A percentile compares a stretch with the other conserved stretches of the same genome.
Conservation (phyloP, 2,888 invertebrate species). For the Nezara viridula region DNA sequence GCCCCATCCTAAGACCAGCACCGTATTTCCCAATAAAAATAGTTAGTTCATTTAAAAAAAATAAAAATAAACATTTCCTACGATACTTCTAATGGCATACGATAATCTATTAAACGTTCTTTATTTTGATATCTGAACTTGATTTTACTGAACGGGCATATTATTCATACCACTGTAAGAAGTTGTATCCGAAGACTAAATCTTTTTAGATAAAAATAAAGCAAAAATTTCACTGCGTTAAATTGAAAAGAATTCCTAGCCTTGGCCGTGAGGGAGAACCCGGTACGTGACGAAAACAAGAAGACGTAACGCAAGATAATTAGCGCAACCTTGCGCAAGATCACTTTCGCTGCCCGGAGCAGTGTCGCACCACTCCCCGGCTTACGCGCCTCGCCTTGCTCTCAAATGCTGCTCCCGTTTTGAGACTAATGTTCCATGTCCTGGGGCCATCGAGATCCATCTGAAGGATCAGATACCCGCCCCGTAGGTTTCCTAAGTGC, state of each 20-base stretch:
- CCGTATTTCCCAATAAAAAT: too few species aligned
- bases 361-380: conserved; percentile 28
- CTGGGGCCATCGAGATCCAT: conserved; percentile 32
- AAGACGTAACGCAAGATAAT: conserved; percentile 9
- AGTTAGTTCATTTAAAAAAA: too few species aligned
- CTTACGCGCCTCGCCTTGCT: conserved; percentile 16
- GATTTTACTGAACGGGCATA: too few species aligned
- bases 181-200: too few species aligned
- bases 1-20: too few species aligned
- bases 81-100: too few species aligned
- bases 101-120: too few species aligned
- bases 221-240: background rate
- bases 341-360: conserved; percentile 4
- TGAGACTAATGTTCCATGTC: conserved; percentile 16
- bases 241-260: background rate
- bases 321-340: background rate
- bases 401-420: conserved; percentile 20
- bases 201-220: too few species aligned
- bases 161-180: too few species aligned
- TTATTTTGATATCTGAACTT: too few species aligned
- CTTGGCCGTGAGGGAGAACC: background rate
- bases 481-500: background rate
- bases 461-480: conserved; percentile 11
- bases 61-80: too few species aligned
- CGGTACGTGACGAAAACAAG: background rate